A percentile compares a stretch with the other conserved stretches of the same genome.
Evolutionary conservation across 2,113 vertebrate genomes (phyloP).

Genomic region (Mugil cephalus): DNA sequence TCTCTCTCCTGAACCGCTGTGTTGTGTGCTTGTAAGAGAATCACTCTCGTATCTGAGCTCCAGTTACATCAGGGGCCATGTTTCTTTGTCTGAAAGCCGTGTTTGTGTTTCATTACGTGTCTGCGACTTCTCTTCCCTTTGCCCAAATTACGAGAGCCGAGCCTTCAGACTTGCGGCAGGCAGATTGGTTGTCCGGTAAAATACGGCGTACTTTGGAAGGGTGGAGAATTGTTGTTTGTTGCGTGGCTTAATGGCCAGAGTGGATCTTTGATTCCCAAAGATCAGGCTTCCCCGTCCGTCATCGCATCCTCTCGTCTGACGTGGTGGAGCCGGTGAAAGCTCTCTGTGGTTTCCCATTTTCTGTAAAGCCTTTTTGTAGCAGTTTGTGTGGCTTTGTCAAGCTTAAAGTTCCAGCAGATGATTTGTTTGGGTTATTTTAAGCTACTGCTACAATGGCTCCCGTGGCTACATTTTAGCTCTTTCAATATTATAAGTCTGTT

Average conservation of each 20-base stretch:
- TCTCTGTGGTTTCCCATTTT: slow-evolving; percentile 43
- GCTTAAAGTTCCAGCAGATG: slow-evolving; percentile 47
- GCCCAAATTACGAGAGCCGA: slow-evolving; percentile 36
- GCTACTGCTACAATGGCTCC: slow-evolving; percentile 18
- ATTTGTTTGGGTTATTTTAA: slow-evolving; percentile 62
- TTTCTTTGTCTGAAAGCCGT: slow-evolving; percentile 7
- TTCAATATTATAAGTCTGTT: slow-evolving; percentile 26
- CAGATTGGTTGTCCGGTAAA: not conserved
- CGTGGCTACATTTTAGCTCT: slow-evolving; percentile 52
- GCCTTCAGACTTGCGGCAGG: not conserved
- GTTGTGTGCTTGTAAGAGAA: slow-evolving; percentile 51
- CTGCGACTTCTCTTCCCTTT: slow-evolving; percentile 56
- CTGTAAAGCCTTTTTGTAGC: slow-evolving; percentile 42
- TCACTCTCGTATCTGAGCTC: slow-evolving; percentile 6
- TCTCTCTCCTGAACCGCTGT: no score
- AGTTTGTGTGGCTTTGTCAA: slow-evolving; percentile 59
- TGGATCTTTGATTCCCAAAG: slow-evolving; percentile 50
- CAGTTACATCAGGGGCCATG: not conserved
- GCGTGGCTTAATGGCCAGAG: not conserved
- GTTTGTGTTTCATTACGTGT: slow-evolving; percentile 16
- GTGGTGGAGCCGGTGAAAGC: slow-evolving; percentile 31
- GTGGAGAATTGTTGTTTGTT: slow-evolving; percentile 45
- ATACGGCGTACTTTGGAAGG: slow-evolving; percentile 34
- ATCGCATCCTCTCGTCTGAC: slow-evolving; percentile 34
- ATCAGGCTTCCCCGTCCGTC: slow-evolving; percentile 45